phyloP scores from a whole-genome alignment of 1,140 invertebrate species.

The Lepidurus packardi region DNA sequence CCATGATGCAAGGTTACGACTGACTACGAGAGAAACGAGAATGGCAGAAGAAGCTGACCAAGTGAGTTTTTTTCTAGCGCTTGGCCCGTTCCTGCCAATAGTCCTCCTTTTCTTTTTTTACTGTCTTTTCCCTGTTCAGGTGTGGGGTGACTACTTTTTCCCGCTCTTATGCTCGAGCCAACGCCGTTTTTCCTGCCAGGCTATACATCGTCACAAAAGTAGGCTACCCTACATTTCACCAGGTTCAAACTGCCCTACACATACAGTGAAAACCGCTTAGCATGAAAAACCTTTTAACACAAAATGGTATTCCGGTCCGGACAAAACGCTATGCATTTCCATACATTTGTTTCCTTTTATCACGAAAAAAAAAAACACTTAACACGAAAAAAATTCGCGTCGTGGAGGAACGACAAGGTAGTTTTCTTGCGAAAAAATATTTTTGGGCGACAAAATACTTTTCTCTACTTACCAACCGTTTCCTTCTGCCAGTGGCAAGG shows the following conservation, averaged over 20 bases:
- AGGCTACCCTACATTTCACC: slow-evolving; percentile 21
- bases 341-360: too few relatives aligned
- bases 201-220: background rate
- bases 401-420: too few relatives aligned
- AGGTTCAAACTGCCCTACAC: background rate
- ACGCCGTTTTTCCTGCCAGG: background rate
- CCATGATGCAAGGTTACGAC: background rate
- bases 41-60: background rate
- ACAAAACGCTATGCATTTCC: too few relatives aligned
- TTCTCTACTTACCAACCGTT: too few relatives aligned
- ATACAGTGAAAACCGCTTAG: too few relatives aligned
- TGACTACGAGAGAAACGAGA: background rate
- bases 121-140: background rate
- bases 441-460: too few relatives aligned
- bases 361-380: too few relatives aligned
- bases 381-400: too few relatives aligned
- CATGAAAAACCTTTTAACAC: too few relatives aligned
- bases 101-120: background rate
- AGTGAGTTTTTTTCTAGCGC: background rate
- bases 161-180: background rate
- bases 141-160: slow-evolving; percentile 21
- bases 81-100: background rate
- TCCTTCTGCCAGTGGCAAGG: too few relatives aligned
- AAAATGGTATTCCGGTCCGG: too few relatives aligned
- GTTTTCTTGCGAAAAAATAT: too few relatives aligned